These are phyloP conservation scores for Brachionus koreanus DNA, from an alignment of 1,140 invertebrate species.

Conservation along the genomic window DNA sequence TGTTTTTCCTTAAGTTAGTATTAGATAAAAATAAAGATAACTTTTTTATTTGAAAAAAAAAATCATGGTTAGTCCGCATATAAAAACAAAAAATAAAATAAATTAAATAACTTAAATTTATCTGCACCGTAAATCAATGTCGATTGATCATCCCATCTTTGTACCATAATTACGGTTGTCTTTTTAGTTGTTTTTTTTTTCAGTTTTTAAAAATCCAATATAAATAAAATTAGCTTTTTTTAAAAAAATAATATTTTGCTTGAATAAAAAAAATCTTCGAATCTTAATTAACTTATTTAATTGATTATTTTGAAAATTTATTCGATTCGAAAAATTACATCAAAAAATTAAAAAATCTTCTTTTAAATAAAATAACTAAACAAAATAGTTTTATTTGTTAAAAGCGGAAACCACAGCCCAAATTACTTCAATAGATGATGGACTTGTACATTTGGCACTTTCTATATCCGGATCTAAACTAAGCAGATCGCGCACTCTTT, in stretches of 20 bases:
- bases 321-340: not conserved
- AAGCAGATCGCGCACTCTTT: slow-evolving; percentile 85
- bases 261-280: not conserved
- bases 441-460: slow-evolving; percentile 66
- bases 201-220: too few species aligned
- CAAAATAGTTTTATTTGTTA: slow-evolving; percentile 70
- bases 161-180: too few species aligned
- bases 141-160: too few species aligned
- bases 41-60: too few species aligned
- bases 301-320: not conserved
- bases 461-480: slow-evolving; percentile 95
- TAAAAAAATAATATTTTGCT: not conserved
- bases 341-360: not conserved
- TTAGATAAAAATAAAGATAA: too few species aligned
- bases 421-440: slow-evolving; percentile 70
- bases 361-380: slow-evolving; percentile 9
- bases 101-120: too few species aligned
- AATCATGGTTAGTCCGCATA: too few species aligned
- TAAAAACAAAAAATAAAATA: too few species aligned
- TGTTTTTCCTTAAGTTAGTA: too few species aligned
- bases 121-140: too few species aligned
- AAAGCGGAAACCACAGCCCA: slow-evolving; percentile 98
- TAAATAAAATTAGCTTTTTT: not conserved
- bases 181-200: too few species aligned
- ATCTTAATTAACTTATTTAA: not conserved